Base-by-base conservation (phyloP, 1,140 invertebrate species). In the Neuroterus valhalla region DNA sequence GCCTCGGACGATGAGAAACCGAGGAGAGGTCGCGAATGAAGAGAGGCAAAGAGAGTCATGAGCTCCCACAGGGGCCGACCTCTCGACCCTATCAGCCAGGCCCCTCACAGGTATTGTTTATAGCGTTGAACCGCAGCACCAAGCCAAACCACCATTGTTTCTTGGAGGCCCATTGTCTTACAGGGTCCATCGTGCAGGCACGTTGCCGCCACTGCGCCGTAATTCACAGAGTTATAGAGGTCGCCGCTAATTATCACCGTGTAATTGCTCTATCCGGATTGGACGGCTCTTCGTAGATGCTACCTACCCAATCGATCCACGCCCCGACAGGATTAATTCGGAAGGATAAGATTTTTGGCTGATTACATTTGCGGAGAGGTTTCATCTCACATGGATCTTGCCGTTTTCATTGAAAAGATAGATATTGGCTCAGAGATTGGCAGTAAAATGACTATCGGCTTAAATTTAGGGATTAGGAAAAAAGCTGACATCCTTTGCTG, bases 61-160 rank as follows among this genome's bases (percentile, higher is more conserved):
- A 88, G 87, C 83, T 88, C 86, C 87, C 85, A 85, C 87, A 86
- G 86, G 86, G 87, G 85, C 83, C 85, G 85, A 88, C 85, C 86
- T 72, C 31, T 8, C 78, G 86, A 87, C 86, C 87, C 85, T 84
- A 87, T 87, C 87, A 86, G 83, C 80, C 83, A 67, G 81, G 77
- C 81, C 82, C 77, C 83, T 84, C 84, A 82, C 76, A 66, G 78
- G 86, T 83, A 86, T 88, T 88, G 86, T 88, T 87, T 84, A 86
- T 82, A 80, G 85, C 82, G 82, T 71, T 80, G 80, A 82, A 82
- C 81, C 81, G 79, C 43, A 82, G 81, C 83, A 76, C 81, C 78
- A 71, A 80, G 81, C 78, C 78, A 75, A 76, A 69, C 81, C 67
- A 78, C 84, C 82, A 84, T 88, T 86, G 84, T 85, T 82, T 74